Percentiles rank a stretch among this genome's conserved stretches.
Evolutionary conservation across 2,888 invertebrate genomes (phyloP).

Genomic region (Drosophila histrio): DNA sequence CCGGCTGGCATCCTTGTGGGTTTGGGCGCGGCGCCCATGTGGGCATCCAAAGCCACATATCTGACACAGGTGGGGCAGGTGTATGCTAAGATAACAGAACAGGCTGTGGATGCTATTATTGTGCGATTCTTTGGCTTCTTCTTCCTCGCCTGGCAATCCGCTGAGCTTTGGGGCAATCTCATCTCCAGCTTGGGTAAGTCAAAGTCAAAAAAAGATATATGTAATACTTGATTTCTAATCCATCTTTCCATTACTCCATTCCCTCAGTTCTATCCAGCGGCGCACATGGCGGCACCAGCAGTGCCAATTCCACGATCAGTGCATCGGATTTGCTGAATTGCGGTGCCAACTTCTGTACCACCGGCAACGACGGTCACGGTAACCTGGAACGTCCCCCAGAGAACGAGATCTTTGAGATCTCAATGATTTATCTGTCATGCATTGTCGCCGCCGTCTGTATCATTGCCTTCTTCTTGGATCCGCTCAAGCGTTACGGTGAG

Average conservation of each 20-base stretch:
- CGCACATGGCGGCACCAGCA: constrained; percentile 86
- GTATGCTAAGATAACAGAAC: constrained; percentile 94
- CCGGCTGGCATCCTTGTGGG: constrained; percentile 97
- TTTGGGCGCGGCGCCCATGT: constrained; percentile 97
- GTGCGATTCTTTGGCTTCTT: constrained; percentile 99
- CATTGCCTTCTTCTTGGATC: constrained; percentile 95
- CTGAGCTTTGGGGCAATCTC: constrained; percentile 98
- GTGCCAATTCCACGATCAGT: constrained; percentile 82
- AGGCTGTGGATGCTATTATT: constrained; percentile 95
- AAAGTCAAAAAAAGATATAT: too few species aligned
- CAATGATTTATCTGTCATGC: constrained; percentile 94
- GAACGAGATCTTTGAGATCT: constrained; percentile 94
- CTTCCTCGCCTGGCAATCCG: constrained; percentile 98
- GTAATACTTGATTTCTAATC: too few species aligned
- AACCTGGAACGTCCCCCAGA: constrained; percentile 92
- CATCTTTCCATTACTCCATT: neutral
- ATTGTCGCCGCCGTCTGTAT: constrained; percentile 93
- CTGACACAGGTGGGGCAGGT: constrained; percentile 96
- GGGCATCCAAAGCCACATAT: constrained; percentile 99
- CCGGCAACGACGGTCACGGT: constrained; percentile 89
- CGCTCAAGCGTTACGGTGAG: constrained; percentile 95
- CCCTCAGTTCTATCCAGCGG: constrained; percentile 89
- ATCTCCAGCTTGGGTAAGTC: constrained; percentile 91
- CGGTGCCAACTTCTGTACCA: constrained; percentile 93
- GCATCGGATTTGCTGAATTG: constrained; percentile 87